Evolutionary conservation across 2,797 vertebrate species (phyloP).

Genomic region (Notamacropus eugenii): DNA sequence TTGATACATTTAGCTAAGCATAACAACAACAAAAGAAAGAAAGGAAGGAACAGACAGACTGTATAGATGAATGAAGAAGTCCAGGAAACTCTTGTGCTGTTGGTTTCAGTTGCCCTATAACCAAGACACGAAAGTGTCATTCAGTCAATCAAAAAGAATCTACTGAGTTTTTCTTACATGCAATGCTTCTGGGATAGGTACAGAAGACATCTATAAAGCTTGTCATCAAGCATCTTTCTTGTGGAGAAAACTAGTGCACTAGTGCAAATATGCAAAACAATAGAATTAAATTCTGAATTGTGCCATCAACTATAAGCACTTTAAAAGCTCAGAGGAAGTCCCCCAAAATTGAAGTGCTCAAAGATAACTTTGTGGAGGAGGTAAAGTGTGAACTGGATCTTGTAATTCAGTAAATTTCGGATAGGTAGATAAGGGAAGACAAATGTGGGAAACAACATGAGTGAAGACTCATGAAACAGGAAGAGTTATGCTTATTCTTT

Average conservation of each 20-base stretch:
- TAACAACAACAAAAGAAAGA: no score
- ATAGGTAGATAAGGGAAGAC: not conserved
- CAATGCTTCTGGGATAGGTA: not conserved
- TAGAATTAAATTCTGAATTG: conserved; percentile 43
- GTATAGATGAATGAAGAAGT: not conserved
- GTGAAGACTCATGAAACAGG: not conserved
- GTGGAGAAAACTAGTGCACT: conserved; percentile 18
- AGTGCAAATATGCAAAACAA: conserved; percentile 23
- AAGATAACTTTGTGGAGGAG: conserved; percentile 43
- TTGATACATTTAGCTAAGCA: not conserved
- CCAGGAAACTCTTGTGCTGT: conserved; percentile 26
- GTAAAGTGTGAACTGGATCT: conserved; percentile 20
- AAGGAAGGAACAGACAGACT: not conserved
- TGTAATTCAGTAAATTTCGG: not conserved
- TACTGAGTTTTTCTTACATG: not conserved
- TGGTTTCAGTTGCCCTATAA: not conserved
- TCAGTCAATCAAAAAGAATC: not conserved
- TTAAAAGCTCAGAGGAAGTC: conserved; percentile 49
- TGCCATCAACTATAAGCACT: conserved; percentile 36
- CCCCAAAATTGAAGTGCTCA: conserved; percentile 30
- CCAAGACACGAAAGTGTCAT: conserved; percentile 16
- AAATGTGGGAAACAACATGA: not conserved
- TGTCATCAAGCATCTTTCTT: conserved; percentile 31
- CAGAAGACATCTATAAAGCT: conserved; percentile 12
- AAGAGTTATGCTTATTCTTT: not conserved